Conservation (phyloP, 2,888 invertebrate genomes). For the Tetheella fluctuosa region DNA sequence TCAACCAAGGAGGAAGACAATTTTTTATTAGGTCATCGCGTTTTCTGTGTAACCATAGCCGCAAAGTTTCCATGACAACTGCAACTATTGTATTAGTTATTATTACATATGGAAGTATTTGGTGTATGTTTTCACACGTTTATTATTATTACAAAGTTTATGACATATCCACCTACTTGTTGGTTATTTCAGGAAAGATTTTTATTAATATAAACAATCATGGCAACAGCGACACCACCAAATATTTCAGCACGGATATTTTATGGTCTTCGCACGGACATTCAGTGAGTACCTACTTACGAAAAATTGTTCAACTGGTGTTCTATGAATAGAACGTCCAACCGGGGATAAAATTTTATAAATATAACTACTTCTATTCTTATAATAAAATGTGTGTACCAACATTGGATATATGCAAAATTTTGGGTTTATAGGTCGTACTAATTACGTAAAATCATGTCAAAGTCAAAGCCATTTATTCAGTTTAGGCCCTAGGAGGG, state of each 20-base stretch:
- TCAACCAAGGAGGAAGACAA: no score
- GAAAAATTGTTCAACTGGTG: constrained; percentile 4
- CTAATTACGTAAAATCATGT: no score
- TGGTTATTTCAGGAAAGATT: constrained; percentile 41
- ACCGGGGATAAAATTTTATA: no score
- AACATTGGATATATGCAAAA: no score
- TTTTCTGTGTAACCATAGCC: not conserved
- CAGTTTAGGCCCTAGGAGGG: no score
- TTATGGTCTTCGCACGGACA: constrained; percentile 86
- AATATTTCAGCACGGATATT: constrained; percentile 85
- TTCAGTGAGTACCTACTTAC: constrained; percentile 64
- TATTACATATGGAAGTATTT: constrained; percentile 19
- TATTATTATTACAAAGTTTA: constrained; percentile 29
- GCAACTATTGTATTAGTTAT: not conserved
- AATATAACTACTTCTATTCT: no score
- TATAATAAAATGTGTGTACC: no score
- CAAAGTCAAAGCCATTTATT: no score
- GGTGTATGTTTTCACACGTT: constrained; percentile 26
- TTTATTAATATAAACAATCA: constrained; percentile 37
- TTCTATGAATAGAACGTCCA: no score
- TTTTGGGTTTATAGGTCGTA: no score
- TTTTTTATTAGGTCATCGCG: no score
- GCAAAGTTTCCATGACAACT: constrained; percentile 12
- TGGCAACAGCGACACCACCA: constrained; percentile 70
- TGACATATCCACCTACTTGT: constrained; percentile 27